Evolutionary conservation across 2,797 vertebrate genomes (phyloP).

Genomic region (Setipinna tenuifilis): DNA sequence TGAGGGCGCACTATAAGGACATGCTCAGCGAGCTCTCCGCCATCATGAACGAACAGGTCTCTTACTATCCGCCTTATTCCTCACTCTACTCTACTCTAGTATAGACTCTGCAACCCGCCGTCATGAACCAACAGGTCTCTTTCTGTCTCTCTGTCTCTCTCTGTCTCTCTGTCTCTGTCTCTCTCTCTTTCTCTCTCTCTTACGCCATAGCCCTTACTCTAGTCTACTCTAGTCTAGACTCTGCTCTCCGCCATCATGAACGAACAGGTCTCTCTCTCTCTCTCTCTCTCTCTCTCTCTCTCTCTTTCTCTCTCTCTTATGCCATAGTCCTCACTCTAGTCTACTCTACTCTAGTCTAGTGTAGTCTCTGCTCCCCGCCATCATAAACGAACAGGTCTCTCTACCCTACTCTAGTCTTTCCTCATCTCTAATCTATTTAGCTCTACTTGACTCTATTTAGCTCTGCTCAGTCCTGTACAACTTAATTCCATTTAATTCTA

Average conservation of each 20-base stretch:
- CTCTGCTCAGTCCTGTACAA: neutral
- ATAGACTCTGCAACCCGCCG: slow-evolving; percentile 77
- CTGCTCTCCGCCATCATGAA: slow-evolving; percentile 90
- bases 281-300: slow-evolving; percentile 16
- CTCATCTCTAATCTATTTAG: no score
- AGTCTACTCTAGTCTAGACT: neutral
- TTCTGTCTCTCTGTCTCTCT: neutral
- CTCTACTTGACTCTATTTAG: neutral
- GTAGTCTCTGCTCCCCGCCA: no score
- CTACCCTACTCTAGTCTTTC: no score
- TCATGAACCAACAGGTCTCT: slow-evolving; percentile 96
- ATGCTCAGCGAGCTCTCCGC: slow-evolving; percentile 91
- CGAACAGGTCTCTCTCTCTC: slow-evolving; percentile 84
- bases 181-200: no score
- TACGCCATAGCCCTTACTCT: neutral
- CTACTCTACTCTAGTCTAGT: neutral
- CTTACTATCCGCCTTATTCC: no score
- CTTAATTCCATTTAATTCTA: neutral
- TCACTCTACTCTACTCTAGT: neutral
- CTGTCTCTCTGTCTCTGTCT: no score
- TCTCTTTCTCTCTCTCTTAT: slow-evolving; percentile 58
- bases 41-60: slow-evolving; percentile 97
- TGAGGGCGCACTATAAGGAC: slow-evolving; percentile 94
- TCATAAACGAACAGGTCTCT: no score
- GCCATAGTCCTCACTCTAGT: no score